Conservation (phyloP, 2,113 vertebrate genomes). For the Alethe castanea region DNA sequence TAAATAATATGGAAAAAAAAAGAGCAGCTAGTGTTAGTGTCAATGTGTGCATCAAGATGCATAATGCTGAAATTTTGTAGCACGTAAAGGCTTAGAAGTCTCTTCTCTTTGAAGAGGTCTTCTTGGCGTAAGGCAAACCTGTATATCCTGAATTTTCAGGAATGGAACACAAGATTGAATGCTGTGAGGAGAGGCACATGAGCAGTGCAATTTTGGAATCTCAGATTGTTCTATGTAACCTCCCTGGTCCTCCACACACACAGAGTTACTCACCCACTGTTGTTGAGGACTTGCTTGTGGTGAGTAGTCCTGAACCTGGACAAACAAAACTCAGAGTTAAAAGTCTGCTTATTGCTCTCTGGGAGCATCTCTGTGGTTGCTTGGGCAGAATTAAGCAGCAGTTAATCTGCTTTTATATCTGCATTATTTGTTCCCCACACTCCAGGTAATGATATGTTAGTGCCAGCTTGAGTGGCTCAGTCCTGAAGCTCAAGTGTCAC, state of each 20-base stretch:
- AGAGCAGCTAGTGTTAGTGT: not conserved
- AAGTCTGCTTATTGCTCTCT: not conserved
- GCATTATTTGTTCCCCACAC: not conserved
- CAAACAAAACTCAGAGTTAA: not conserved
- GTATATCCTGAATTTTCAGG: not conserved
- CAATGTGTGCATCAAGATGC: not conserved
- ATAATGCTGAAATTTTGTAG: not conserved
- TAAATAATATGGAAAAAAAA: not conserved
- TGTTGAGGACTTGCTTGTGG: not conserved
- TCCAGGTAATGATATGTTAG: not conserved
- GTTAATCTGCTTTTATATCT: not conserved
- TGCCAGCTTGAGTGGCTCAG: not conserved
- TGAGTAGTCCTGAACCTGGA: not conserved
- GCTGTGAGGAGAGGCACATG: not conserved
- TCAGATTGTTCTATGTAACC: not conserved
- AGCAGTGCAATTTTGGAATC: not conserved
- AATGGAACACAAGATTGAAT: rapidly evolving
- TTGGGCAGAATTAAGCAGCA: not conserved
- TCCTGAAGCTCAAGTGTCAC: not conserved
- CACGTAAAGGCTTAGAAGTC: not conserved
- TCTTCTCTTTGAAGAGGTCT: not conserved
- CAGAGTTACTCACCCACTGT: not conserved
- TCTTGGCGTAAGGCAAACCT: not conserved
- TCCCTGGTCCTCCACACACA: not conserved
- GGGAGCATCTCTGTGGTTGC: not conserved